These are phyloP conservation scores for Crotalus helleri DNA, from an alignment of 2,113 vertebrate species.

Conservation along the genomic window DNA sequence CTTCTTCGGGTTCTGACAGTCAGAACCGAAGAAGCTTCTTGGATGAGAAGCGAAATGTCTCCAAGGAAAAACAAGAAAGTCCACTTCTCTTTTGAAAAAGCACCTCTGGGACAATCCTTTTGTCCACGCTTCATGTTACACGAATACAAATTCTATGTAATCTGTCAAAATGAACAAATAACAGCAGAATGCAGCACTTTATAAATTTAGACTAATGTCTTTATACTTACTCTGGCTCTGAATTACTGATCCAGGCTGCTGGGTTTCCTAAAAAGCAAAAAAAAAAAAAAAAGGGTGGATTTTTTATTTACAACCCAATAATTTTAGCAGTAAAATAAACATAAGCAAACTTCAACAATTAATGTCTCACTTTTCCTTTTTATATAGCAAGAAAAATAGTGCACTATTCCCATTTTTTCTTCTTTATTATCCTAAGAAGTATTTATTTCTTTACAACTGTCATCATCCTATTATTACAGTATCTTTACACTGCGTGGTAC, in stretches of 20 bases:
- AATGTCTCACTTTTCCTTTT: background rate
- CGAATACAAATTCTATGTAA: background rate
- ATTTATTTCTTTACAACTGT: background rate
- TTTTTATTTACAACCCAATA: background rate
- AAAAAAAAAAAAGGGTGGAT: background rate
- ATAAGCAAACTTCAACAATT: background rate
- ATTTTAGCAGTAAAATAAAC: background rate
- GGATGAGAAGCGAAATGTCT: too few relatives aligned
- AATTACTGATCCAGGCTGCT: constrained; percentile 66
- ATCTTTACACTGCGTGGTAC: background rate
- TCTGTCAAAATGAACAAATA: background rate
- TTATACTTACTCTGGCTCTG: constrained; percentile 84
- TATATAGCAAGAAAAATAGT: background rate
- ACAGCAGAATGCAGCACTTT: background rate
- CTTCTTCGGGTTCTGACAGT: too few relatives aligned
- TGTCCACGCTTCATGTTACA: background rate
- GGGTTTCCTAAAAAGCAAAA: constrained; percentile 74
- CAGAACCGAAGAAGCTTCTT: too few relatives aligned
- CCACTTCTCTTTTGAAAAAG: too few relatives aligned
- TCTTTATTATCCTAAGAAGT: background rate
- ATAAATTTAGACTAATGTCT: background rate
- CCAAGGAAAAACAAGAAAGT: too few relatives aligned
- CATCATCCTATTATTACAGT: background rate
- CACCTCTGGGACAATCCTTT: background rate
- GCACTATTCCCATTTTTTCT: background rate